Evolutionary conservation across 53 echinoderm and acorn worm species (phyloP).

Genomic region (Stichopus horrens): DNA sequence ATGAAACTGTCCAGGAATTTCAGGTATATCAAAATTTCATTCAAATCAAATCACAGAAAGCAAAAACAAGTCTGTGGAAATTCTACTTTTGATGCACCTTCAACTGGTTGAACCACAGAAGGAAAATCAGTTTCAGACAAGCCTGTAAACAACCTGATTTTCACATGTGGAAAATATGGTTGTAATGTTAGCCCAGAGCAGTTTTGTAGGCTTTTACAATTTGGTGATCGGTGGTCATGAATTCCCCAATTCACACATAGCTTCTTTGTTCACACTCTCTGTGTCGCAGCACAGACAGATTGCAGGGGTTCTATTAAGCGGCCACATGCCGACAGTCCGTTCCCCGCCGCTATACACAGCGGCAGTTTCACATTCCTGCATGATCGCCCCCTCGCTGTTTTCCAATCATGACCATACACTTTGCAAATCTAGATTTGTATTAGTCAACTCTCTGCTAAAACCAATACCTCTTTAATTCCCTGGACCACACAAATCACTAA

Average conservation of each 20-base stretch:
- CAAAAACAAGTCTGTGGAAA: no score
- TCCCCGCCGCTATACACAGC: neutral
- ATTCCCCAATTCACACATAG: neutral
- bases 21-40: no score
- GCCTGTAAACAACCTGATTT: no score
- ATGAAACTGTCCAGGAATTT: no score
- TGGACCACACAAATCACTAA: neutral
- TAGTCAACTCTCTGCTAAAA: no score
- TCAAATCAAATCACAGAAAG: no score
- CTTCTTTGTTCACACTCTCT: neutral
- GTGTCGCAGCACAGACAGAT: neutral
- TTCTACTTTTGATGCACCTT: no score
- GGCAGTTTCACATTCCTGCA: neutral
- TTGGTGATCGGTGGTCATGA: neutral
- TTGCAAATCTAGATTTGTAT: no score
- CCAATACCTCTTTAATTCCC: neutral
- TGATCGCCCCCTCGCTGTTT: neutral
- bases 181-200: neutral
- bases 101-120: no score
- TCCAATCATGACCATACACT: neutral
- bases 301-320: neutral
- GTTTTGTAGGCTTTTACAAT: neutral
- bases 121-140: no score
- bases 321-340: neutral
- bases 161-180: neutral